Base-by-base conservation (phyloP, 2,888 invertebrate species). In the Eupithecia dodoneata region DNA sequence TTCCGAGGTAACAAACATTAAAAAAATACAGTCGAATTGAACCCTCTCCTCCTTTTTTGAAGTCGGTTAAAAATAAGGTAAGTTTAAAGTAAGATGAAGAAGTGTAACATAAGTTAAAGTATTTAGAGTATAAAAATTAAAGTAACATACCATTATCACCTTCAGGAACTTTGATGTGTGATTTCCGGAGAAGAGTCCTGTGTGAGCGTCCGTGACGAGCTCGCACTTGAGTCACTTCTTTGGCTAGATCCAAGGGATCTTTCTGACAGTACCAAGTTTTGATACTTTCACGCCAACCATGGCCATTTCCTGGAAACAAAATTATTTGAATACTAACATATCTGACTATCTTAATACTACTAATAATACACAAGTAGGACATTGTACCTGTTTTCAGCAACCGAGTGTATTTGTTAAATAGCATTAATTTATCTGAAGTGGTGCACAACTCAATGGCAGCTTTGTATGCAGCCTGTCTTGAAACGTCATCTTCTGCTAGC, bases 151-250 rank as follows among this genome's bases (percentile, higher is more conserved):
- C 94, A 92, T 90, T 88, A 90, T 96, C 94, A 81, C 90, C 86
- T 77, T 90, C 89, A n/a, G 91, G 89, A 69, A 95, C 82, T 87
- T 96, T 96, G 4, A 96, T 85, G 87, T 97, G 97, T 47, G 95
- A 96, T 84, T 97, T 94, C 83, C 96, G 96, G 0, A 97, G 91
- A n/a, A 98, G 92, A 83, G 97, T 97, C 84, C 96, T 96, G 87
- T 98, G 98, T 0, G 96, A 96, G 94, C 97, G 97, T 5, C 97
- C 97, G 83, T 97, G 96, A 80, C 96, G 95, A 10, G 96, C 96
- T 73, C 95, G 96, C 75, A 96, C 96, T 86, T 96, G 95, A 5
- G 96, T 96, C 41, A 97, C 94, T 81, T 96, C 96, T 83, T 96
- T 94, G 0, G 96, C 96, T 66, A 98, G 91, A 73, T 96, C 95